Conservation (phyloP, 2,888 invertebrate species). For the Stegophylla sp. region DNA sequence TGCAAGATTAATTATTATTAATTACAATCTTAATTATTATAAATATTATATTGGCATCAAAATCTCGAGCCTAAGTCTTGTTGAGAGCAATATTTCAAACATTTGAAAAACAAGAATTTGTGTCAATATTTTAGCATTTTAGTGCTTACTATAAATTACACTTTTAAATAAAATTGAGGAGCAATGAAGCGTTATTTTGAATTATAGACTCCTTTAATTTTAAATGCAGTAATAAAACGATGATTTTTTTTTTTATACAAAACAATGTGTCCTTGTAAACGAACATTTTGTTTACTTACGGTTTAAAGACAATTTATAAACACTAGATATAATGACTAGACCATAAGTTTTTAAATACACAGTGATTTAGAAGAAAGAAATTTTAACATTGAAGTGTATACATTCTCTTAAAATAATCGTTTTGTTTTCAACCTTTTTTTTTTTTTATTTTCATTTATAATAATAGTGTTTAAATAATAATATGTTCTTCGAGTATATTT, state of each 20-base stretch:
- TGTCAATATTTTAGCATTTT: not conserved
- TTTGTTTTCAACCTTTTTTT: slow-evolving; percentile 3
- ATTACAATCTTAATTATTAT: slow-evolving; percentile 11
- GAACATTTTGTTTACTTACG: not conserved
- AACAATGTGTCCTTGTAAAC: not conserved
- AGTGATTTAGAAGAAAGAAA: not conserved
- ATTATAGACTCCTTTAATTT: not conserved
- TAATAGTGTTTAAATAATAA: not conserved
- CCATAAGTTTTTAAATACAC: not conserved
- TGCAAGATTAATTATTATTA: not conserved
- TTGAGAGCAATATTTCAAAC: not conserved
- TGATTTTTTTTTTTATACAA: too few species aligned
- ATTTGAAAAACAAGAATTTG: not conserved
- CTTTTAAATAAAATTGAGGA: too few species aligned
- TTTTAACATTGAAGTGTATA: not conserved
- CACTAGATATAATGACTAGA: slow-evolving; percentile 4
- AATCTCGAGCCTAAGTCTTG: not conserved
- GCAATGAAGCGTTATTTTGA: too few species aligned
- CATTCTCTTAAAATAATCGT: not conserved
- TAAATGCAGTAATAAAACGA: not conserved
- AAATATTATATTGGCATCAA: not conserved
- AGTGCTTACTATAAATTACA: not conserved
- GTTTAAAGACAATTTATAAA: not conserved
- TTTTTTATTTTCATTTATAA: not conserved
- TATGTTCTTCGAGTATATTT: not conserved